Conservation (phyloP, 2,797 vertebrate species). For the Spinibarbus caldwelli region DNA sequence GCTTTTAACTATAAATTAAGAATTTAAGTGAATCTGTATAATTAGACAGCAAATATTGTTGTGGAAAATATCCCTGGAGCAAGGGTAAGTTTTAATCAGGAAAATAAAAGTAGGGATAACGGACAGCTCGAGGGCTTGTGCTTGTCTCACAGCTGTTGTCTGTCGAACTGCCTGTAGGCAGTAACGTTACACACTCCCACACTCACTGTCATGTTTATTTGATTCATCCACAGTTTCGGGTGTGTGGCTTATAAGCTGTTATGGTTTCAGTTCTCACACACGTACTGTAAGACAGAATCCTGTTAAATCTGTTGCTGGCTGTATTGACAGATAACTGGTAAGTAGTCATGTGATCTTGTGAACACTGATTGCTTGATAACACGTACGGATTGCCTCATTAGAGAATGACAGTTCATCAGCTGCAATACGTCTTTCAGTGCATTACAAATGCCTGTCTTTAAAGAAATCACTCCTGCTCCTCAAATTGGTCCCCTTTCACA, state of each 20-base stretch:
- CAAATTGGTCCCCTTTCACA: slow-evolving; percentile 32
- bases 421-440: background rate
- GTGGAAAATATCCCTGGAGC: background rate
- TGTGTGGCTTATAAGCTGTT: slow-evolving; percentile 54
- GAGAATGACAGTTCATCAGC: background rate
- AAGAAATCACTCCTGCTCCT: slow-evolving; percentile 30
- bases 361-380: slow-evolving; percentile 34
- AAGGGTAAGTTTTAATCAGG: background rate
- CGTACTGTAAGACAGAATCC: background rate
- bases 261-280: slow-evolving; percentile 56
- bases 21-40: background rate
- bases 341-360: slow-evolving; percentile 26
- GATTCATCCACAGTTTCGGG: slow-evolving; percentile 58
- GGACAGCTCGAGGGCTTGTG: slow-evolving; percentile 69
- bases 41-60: background rate
- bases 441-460: slow-evolving; percentile 6
- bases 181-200: slow-evolving; percentile 64
- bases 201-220: slow-evolving; percentile 60
- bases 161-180: slow-evolving; percentile 68
- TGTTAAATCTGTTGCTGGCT: slow-evolving; percentile 29
- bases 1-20: background rate
- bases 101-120: slow-evolving; percentile 66
- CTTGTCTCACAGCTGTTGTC: slow-evolving; percentile 53
- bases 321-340: slow-evolving; percentile 11
- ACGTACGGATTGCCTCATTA: background rate